Percentiles rank a stretch among this genome's conserved stretches.
Conservation (phyloP, 2,888 invertebrate species). For the Hecatera dysodea region DNA sequence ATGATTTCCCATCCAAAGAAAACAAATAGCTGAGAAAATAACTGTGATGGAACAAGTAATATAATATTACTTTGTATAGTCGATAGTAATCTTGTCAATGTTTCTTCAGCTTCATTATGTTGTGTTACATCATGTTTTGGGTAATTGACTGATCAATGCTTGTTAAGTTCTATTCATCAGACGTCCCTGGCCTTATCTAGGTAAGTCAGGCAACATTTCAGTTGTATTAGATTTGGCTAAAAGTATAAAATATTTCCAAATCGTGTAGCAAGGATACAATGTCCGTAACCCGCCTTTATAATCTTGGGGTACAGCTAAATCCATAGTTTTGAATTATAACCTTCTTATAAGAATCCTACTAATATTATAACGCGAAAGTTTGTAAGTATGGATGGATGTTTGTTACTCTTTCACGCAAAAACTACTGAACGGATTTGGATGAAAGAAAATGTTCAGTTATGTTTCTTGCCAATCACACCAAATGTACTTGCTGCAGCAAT, state of each 20-base stretch:
- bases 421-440: background rate
- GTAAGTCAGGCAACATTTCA: too few relatives aligned
- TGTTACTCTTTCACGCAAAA: too few relatives aligned
- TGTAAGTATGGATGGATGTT: too few relatives aligned
- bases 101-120: constrained; percentile 6
- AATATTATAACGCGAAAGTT: too few relatives aligned
- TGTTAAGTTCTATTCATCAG: constrained; percentile 10
- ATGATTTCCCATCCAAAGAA: constrained; percentile 17
- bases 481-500: background rate
- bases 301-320: background rate
- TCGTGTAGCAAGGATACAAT: too few relatives aligned
- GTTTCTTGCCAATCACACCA: too few relatives aligned
- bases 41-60: constrained; percentile 4
- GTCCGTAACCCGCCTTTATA: background rate
- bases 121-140: background rate
- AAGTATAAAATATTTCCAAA: too few relatives aligned
- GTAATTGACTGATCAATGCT: constrained; percentile 15
- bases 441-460: background rate
- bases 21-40: too few relatives aligned
- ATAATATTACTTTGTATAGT: constrained; percentile 4
- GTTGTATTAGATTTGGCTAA: too few relatives aligned
- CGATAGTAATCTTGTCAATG: background rate
- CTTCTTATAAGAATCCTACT: background rate
- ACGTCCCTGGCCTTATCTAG: background rate
- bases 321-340: background rate